phyloP scores from a whole-genome alignment of 2,888 invertebrate genomes.

The Halictus quadricinctus region DNA sequence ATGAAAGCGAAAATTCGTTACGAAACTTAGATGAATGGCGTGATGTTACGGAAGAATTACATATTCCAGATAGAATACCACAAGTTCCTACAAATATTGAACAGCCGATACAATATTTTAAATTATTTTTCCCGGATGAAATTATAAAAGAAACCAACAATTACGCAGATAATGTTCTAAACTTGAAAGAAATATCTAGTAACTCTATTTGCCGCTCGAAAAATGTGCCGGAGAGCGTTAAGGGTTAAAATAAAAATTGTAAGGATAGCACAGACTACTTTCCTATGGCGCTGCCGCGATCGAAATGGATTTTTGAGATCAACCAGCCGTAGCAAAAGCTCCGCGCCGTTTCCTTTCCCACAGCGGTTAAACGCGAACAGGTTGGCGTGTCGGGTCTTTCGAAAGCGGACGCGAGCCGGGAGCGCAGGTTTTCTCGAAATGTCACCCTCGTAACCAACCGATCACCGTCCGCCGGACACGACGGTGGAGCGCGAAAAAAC shows the following conservation, averaged over 20 bases:
- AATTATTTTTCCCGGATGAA: no score
- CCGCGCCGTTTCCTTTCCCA: not conserved
- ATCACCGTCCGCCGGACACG: not conserved
- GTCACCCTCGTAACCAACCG: constrained; percentile 16
- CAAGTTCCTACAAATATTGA: no score
- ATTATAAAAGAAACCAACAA: no score
- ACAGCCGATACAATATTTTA: no score
- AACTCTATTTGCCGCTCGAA: no score
- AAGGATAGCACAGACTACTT: not conserved
- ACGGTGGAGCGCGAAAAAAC: not conserved
- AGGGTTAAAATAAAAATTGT: not conserved
- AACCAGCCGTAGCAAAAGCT: not conserved
- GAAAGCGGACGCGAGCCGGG: constrained; percentile 11
- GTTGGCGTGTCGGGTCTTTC: not conserved
- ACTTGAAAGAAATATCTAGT: no score
- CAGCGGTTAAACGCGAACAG: not conserved
- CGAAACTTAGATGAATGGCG: no score
- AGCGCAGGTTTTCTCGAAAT: constrained; percentile 14
- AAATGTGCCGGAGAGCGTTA: no score
- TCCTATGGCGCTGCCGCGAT: not conserved
- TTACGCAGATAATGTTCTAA: no score
- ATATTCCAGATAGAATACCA: no score
- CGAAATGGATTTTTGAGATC: not conserved
- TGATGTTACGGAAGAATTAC: no score
- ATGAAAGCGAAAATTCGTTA: no score